A percentile compares a stretch with the other conserved stretches of the same genome.
Conservation (phyloP, 1,140 invertebrate genomes). For the Carposina sasakii region DNA sequence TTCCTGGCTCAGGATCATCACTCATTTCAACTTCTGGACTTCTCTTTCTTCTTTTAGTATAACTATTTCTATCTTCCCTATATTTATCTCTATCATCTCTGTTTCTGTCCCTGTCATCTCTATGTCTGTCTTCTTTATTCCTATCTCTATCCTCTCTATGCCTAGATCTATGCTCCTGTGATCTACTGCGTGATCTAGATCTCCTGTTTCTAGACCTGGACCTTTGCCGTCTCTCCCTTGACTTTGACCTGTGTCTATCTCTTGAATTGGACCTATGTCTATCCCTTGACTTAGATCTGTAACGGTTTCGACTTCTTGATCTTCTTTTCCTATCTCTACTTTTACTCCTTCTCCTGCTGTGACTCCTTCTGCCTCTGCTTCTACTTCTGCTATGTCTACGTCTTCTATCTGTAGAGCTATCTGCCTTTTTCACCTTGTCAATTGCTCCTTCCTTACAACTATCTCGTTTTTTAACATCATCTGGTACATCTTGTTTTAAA, state of each 20-base stretch:
- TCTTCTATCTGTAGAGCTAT: conserved; percentile 39
- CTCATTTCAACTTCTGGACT: conserved; percentile 72
- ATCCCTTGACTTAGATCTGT: conserved; percentile 22
- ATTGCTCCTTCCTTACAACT: conserved; percentile 53
- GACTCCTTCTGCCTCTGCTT: conserved; percentile 33
- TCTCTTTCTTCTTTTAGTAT: conserved; percentile 46
- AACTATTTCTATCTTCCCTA: conserved; percentile 47
- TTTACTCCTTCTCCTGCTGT: conserved; percentile 32
- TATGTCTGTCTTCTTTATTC: conserved; percentile 32
- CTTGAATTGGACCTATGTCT: conserved; percentile 41
- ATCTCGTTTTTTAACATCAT: conserved; percentile 37
- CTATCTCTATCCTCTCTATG: not conserved
- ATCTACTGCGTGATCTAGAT: too few species aligned
- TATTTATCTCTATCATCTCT: conserved; percentile 33
- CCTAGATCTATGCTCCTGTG: too few species aligned
- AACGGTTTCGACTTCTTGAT: conserved; percentile 25
- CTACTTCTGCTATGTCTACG: conserved; percentile 32
- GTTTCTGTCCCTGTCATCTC: conserved; percentile 34
- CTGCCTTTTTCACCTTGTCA: conserved; percentile 26
- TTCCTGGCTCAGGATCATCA: conserved; percentile 78
- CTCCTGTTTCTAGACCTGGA: conserved; percentile 31
- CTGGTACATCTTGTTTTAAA: conserved; percentile 49
- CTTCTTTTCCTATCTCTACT: conserved; percentile 48
- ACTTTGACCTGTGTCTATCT: conserved; percentile 31
- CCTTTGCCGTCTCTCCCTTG: conserved; percentile 37